Evolutionary conservation across 2,888 invertebrate species (phyloP).

Genomic region (Heliconius sara): DNA sequence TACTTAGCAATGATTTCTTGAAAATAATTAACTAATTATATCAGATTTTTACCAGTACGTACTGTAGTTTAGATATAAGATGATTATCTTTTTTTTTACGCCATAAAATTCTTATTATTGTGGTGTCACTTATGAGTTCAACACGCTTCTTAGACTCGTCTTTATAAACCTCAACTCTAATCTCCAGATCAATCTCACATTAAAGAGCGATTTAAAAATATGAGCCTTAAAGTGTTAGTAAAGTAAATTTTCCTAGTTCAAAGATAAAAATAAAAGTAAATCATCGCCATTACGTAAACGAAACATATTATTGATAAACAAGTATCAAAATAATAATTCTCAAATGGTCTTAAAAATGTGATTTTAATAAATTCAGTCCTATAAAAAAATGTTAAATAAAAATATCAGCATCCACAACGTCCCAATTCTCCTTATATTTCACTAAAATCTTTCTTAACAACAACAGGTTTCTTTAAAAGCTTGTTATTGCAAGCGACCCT

Average conservation of each 20-base stretch:
- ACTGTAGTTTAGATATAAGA: no score
- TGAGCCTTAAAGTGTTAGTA: no score
- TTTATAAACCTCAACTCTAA: no score
- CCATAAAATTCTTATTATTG: no score
- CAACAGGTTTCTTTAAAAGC: conserved; percentile 19
- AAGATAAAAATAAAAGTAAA: no score
- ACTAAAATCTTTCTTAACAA: conserved; percentile 1
- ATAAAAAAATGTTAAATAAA: background rate
- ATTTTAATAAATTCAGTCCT: background rate
- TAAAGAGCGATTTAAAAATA: no score
- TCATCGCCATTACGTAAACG: background rate
- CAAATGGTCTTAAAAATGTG: background rate
- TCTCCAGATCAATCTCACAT: no score
- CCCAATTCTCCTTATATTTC: conserved; percentile 5
- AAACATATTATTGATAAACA: background rate
- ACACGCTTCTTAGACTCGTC: no score
- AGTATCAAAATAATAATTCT: background rate
- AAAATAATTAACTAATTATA: background rate
- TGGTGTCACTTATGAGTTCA: no score
- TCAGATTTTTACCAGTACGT: no score
- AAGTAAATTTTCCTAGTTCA: no score
- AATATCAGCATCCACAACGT: background rate
- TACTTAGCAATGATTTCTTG: background rate
- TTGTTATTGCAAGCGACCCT: conserved; percentile 17
- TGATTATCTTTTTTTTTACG: background rate